Conservation (phyloP, 2,797 vertebrate genomes). For the Etheostoma perlongum region DNA sequence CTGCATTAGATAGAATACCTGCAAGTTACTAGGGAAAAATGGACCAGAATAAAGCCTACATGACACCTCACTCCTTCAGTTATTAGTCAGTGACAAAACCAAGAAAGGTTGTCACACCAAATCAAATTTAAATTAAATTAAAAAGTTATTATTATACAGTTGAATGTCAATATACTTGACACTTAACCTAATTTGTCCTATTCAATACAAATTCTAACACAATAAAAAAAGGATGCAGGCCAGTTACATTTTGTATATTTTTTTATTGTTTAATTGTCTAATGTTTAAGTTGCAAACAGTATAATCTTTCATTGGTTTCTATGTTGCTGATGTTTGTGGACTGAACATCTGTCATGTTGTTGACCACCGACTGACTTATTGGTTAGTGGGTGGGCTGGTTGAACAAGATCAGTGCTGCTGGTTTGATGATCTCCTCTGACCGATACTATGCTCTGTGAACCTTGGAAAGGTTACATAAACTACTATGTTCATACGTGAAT, state of each 20-base stretch:
- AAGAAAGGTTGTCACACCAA: neutral
- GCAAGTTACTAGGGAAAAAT: neutral
- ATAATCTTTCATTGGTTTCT: conserved; percentile 83
- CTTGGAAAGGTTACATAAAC: conserved; percentile 38
- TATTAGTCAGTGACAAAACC: neutral
- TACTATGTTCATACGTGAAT: conserved; percentile 48
- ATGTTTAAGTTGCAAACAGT: conserved; percentile 86
- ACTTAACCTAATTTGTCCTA: neutral
- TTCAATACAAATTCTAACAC: conserved; percentile 18
- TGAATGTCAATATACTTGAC: neutral
- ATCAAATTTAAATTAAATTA: neutral
- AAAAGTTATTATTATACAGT: neutral
- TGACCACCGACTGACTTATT: conserved; percentile 60
- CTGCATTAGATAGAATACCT: neutral
- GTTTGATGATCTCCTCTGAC: conserved; percentile 48
- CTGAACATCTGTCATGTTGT: conserved; percentile 66
- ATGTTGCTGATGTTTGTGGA: conserved; percentile 81
- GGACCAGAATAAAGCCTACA: neutral
- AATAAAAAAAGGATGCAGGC: conserved; percentile 41
- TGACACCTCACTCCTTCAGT: neutral
- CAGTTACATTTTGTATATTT: conserved; percentile 75
- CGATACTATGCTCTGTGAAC: conserved; percentile 46
- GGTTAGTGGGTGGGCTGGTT: conserved; percentile 58
- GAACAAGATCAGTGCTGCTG: conserved; percentile 57
- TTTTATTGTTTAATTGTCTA: conserved; percentile 83